Percentiles rank a stretch among this genome's conserved stretches.
Conservation (phyloP, 2,113 vertebrate genomes). For the Microtus montanus region DNA sequence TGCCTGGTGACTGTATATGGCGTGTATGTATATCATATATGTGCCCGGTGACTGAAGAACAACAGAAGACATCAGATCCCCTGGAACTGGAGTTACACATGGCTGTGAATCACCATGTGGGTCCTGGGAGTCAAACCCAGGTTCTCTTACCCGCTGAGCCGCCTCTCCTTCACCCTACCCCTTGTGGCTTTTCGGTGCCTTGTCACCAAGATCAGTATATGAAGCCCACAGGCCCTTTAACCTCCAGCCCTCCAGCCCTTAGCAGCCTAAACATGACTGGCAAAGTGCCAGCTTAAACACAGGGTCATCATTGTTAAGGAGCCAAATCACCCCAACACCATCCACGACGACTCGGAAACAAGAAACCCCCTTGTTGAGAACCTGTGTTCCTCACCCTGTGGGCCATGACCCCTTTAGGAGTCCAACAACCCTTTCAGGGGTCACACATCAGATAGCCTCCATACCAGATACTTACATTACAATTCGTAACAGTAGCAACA, state of each 20-base stretch:
- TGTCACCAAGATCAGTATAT: neutral
- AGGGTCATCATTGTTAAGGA: accelerated
- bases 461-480: neutral
- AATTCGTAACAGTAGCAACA: neutral
- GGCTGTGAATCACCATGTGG: neutral
- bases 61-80: no score
- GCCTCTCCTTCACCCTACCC: neutral
- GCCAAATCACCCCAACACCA: neutral
- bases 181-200: neutral
- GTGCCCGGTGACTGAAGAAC: neutral
- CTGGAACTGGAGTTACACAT: neutral
- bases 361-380: neutral
- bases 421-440: neutral
- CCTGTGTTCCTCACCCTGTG: neutral
- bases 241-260: no score
- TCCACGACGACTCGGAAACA: neutral
- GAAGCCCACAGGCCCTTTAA: accelerated
- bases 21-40: neutral
- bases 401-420: neutral
- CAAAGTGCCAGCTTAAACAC: neutral
- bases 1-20: neutral
- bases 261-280: accelerated
- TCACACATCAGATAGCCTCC: neutral
- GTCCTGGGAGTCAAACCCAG: neutral
- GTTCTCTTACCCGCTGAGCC: no score